Base-by-base conservation (phyloP, 2,888 invertebrate species). In the Amiota minor region DNA sequence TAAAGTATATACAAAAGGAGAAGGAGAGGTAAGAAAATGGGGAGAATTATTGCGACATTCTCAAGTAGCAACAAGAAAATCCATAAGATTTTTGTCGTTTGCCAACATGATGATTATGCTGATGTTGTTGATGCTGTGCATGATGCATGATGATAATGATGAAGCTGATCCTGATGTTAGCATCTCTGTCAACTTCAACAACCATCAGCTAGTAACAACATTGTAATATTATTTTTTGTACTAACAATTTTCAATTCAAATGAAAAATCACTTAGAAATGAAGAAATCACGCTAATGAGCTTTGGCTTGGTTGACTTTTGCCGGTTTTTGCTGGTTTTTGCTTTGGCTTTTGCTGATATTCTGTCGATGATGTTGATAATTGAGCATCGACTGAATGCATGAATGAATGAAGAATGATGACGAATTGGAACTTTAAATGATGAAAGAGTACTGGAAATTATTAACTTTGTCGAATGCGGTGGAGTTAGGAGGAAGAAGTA, bases 241-340 rank as follows among this genome's bases (percentile, higher is more conserved):
- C 65, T 47, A 47, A 65, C 65, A 65, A 65, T 65, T 62, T 65
- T 16, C 23, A 65, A 18, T 49, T 49, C 18, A 16, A 62, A 65
- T 65, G 65, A 65, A 65, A 65, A 65, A 65, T 65, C 65, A 47
- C 47, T 65, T 65, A 65, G 18, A 49, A 65, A 65, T 65, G 47
- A 65, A 65, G 65, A 65, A 65, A 65, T 65, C 65, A 65, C 65
- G 65, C 65, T 65, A 65, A 65, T 65, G 65, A 65, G 65, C 65
- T 65, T 46, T 46, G 46, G n/a, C 65, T 47, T n/a, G 14, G 62
- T 14, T 11, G 23, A 61, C 14, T 61, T 61, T 45, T 45, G 35
- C 35, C 35, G 35, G 20, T 14, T 45, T 23, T 45, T 45, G 62
- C n/a, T n/a, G 12, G 59, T 1, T n/a, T 11, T 62, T n/a, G 62